These are phyloP conservation scores for Erpornis zantholeuca DNA, from an alignment of 2,113 vertebrate species.

Conservation along the genomic window DNA sequence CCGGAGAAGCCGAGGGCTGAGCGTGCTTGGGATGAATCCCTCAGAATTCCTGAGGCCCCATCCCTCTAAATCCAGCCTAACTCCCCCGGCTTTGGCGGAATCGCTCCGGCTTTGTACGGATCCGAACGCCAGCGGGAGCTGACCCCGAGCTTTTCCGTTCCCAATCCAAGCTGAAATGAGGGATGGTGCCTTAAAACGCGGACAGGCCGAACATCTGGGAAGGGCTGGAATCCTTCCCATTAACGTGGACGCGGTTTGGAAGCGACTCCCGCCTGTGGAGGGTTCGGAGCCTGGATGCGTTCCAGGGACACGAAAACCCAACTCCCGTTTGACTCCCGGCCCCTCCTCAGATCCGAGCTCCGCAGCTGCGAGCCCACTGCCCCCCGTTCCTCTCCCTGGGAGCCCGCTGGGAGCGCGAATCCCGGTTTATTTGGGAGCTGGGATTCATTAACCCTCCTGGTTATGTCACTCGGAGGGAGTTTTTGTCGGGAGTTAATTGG, in stretches of 20 bases:
- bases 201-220: conserved; percentile 36
- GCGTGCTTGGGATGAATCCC: background rate
- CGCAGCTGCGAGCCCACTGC: background rate
- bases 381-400: background rate
- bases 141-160: background rate
- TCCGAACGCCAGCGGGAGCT: background rate
- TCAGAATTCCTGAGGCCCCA: background rate
- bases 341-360: background rate
- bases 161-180: background rate
- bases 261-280: background rate
- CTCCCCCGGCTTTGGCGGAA: background rate
- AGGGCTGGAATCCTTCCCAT: background rate
- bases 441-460: background rate
- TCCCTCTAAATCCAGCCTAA: background rate
- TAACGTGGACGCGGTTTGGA: background rate
- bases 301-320: background rate
- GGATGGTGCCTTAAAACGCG: background rate
- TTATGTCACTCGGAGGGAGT: background rate
- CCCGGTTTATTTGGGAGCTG: background rate
- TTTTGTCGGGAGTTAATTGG: background rate
- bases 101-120: background rate
- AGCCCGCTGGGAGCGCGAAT: background rate
- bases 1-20: background rate
- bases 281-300: background rate
- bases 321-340: background rate